Evolutionary conservation across 2,113 vertebrate genomes (phyloP).

Genomic region (Coreoperca whiteheadi): DNA sequence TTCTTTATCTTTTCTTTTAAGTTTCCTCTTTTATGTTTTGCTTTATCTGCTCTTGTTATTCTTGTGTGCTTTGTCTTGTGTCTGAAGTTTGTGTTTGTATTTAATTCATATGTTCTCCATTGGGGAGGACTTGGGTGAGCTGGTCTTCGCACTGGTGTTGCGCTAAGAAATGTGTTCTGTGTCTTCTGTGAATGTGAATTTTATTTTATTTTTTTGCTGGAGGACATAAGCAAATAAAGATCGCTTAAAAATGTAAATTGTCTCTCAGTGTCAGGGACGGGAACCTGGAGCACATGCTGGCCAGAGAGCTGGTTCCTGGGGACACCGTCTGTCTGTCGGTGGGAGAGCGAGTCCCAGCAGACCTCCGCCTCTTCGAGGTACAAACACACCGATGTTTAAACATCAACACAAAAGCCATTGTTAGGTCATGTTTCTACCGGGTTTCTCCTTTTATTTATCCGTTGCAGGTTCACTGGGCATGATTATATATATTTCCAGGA

Average conservation of each 20-base stretch:
- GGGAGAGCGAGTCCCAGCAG: conserved; percentile 96
- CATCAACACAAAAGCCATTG: neutral
- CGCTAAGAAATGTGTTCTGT: no score
- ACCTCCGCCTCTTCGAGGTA: conserved; percentile 96
- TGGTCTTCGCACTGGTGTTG: neutral
- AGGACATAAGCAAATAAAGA: no score
- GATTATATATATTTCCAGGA: neutral
- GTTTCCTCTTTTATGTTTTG: neutral
- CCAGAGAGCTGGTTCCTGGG: conserved; percentile 95
- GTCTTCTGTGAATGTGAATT: no score
- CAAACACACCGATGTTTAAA: neutral
- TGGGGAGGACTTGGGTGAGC: neutral
- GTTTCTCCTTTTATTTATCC: neutral
- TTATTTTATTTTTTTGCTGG: no score
- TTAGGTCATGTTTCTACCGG: neutral
- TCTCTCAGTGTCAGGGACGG: conserved; percentile 90
- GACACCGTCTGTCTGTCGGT: conserved; percentile 96
- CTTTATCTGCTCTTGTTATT: neutral
- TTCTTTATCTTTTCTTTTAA: neutral
- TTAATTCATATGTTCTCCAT: neutral
- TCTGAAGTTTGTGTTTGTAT: neutral
- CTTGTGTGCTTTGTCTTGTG: neutral
- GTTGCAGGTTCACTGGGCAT: neutral
- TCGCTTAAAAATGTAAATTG: no score
- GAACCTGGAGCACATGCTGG: conserved; percentile 91